Base-by-base conservation (phyloP, 2,888 invertebrate genomes). In the Xestobium rufovillosum region DNA sequence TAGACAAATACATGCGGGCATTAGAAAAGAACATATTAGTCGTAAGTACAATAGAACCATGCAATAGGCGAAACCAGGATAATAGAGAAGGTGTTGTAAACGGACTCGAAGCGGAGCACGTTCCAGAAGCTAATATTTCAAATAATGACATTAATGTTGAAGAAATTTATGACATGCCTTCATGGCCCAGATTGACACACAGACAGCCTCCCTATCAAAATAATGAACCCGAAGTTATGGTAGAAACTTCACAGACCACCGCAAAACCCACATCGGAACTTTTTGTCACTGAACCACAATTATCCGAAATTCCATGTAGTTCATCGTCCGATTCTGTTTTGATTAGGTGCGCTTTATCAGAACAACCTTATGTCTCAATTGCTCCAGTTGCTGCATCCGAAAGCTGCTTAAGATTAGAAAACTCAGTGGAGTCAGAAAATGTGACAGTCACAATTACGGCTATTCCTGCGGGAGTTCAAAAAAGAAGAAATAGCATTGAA, bases 1-100 rank as follows among this genome's bases (percentile, higher is more conserved):
- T 92, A 43, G 97, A 96, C 61, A 97, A 97, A 65, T 97, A 87
- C 61, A 87, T 98, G 83, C 73, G 96, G 40, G 97, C 96, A 0
- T 73, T 98, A 41, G 97, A 97, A 64, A 97, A 97, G 66, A 90
- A 89, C 55, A 87, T 91, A 50, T 67, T 90, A 51, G 91, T 91
- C 40, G 90, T 91, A 6, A 81, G 81, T 59, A 80, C 82, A 17
- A 74, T 73, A 49, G 82, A 78, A 56, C 82, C 82, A 2, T 80
- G 80, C 9, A 76, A 71, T 49, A 72, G 73, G 30, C 66, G 74
- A 9, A 80, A 78, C 44, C 71, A 76, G 9, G 77, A 81, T 57
- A 80, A 80, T 60, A 79, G 79, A 1, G 81, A 82, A 44, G 71
- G 75, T 4, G 65, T 73, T 42, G 70, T 76, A 2, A 76, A 77